These are phyloP conservation scores for Thaumatotibia leucotreta DNA, from an alignment of 1,140 invertebrate species.

Conservation along the genomic window DNA sequence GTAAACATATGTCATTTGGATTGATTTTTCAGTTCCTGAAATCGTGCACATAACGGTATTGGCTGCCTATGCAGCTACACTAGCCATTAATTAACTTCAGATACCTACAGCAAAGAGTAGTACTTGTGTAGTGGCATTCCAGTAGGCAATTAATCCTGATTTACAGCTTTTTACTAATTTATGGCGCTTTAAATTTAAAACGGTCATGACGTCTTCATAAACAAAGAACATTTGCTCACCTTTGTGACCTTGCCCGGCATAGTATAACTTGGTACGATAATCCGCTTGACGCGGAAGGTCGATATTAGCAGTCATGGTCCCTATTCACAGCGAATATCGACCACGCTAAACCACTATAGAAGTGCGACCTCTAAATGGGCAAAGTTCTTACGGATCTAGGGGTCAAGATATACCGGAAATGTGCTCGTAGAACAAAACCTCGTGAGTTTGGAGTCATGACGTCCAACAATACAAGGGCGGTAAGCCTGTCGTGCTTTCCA, in stretches of 20 bases:
- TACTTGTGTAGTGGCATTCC: neutral
- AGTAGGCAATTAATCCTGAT: neutral
- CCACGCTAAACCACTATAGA: neutral
- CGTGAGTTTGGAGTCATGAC: neutral
- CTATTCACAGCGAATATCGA: neutral
- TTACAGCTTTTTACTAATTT: neutral
- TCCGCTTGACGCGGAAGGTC: neutral
- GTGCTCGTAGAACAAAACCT: neutral
- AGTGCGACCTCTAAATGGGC: neutral
- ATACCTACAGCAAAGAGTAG: too few relatives aligned
- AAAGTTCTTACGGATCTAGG: neutral
- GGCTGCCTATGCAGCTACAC: too few relatives aligned
- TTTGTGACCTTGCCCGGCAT: neutral
- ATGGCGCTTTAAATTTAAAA: neutral
- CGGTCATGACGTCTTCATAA: neutral
- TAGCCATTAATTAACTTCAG: too few relatives aligned
- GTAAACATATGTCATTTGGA: too few relatives aligned
- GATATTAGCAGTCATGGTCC: slow-evolving; percentile 3
- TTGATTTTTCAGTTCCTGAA: too few relatives aligned
- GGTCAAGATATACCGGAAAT: neutral
- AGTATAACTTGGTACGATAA: neutral
- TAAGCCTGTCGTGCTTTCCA: neutral
- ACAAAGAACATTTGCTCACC: slow-evolving; percentile 7
- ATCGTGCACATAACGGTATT: too few relatives aligned
- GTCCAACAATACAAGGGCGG: neutral